Conservation (phyloP, 2,113 vertebrate genomes). For the Pachycephala philippinensis region DNA sequence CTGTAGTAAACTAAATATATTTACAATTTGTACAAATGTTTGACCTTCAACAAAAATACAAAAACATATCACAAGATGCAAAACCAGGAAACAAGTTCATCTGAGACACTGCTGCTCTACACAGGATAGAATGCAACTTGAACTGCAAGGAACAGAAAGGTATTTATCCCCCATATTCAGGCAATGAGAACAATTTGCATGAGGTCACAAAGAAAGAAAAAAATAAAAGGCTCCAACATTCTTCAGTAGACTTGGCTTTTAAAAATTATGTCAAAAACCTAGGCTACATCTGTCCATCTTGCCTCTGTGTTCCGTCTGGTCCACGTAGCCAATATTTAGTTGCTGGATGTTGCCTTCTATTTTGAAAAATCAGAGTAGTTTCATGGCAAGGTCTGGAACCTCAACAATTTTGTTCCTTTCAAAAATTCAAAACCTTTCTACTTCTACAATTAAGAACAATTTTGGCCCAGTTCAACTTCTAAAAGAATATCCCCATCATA, state of each 20-base stretch:
- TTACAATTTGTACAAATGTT: constrained; percentile 95
- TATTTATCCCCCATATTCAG: constrained; percentile 65
- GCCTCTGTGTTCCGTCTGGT: constrained; percentile 40
- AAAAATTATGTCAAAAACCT: constrained; percentile 18
- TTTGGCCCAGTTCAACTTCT: constrained; percentile 78
- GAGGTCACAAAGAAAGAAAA: constrained; percentile 59
- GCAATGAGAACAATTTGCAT: constrained; percentile 47
- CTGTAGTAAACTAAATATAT: constrained; percentile 94
- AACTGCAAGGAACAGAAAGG: constrained; percentile 70
- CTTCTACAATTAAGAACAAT: constrained; percentile 74
- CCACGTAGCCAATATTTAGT: constrained; percentile 21
- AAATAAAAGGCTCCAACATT: constrained; percentile 40
- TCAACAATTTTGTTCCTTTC: constrained; percentile 51
- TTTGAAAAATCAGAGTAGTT: constrained; percentile 59
- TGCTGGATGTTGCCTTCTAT: constrained; percentile 37
- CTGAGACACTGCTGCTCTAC: constrained; percentile 72
- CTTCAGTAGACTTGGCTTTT: constrained; percentile 60
- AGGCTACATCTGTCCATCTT: constrained; percentile 48
- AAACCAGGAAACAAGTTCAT: constrained; percentile 74
- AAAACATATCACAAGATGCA: constrained; percentile 80
- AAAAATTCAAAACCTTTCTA: constrained; percentile 71
- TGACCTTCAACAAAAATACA: constrained; percentile 84
- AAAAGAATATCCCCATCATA: constrained; percentile 58
- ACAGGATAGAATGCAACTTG: constrained; percentile 66
- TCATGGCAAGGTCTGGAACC: constrained; percentile 58